A percentile compares a stretch with the other conserved stretches of the same genome.
Evolutionary conservation across 2,888 invertebrate species (phyloP).

Genomic region (Scaptomyza caliginosa): DNA sequence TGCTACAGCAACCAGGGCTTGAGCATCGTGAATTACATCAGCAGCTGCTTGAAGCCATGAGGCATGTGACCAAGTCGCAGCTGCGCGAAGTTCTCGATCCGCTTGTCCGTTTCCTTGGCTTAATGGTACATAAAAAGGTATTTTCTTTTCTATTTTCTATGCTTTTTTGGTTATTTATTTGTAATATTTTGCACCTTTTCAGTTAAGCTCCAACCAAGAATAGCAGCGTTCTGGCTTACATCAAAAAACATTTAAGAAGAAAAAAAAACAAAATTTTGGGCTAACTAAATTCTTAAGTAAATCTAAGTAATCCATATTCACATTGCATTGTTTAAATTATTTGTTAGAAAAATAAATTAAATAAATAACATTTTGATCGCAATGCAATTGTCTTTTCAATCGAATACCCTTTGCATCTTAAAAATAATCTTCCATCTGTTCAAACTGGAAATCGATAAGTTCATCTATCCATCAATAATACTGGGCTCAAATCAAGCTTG

Average conservation of each 20-base stretch:
- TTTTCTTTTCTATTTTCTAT: neutral
- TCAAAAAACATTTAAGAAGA: neutral
- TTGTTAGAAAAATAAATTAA: conserved; percentile 9
- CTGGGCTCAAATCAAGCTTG: too few species aligned
- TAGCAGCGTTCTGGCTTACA: neutral
- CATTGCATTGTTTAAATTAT: neutral
- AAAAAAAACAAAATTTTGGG: conserved; percentile 14
- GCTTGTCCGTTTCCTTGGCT: conserved; percentile 61
- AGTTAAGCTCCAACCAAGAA: conserved; percentile 1
- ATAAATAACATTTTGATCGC: neutral
- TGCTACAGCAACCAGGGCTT: conserved; percentile 22
- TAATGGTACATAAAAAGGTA: conserved; percentile 53
- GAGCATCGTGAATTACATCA: conserved; percentile 49
- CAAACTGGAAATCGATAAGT: neutral
- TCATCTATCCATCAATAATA: too few species aligned
- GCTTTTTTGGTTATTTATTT: neutral
- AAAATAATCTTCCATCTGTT: too few species aligned
- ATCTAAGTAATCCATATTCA: conserved; percentile 2
- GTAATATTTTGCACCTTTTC: neutral
- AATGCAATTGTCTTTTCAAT: neutral
- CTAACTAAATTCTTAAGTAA: conserved; percentile 34
- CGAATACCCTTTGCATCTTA: too few species aligned
- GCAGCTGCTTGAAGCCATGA: conserved; percentile 70
- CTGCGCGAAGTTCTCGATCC: conserved; percentile 77
- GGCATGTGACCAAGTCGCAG: conserved; percentile 72